phyloP scores from a whole-genome alignment of 2,797 vertebrate genomes.

The Luscinia megarhynchos region DNA sequence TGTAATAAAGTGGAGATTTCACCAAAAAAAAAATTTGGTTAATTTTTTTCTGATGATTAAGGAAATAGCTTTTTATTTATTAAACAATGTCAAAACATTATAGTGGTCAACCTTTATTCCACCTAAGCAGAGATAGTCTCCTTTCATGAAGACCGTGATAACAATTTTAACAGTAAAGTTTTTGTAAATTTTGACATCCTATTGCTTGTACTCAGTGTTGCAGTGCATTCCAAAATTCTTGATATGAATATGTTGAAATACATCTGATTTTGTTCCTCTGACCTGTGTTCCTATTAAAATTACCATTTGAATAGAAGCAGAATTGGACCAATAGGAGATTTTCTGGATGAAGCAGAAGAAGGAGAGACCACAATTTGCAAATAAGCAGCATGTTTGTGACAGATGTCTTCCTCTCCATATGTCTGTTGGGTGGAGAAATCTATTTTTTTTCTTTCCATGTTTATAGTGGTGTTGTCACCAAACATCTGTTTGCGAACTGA shows the following conservation, averaged over 20 bases:
- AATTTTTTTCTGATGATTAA: background rate
- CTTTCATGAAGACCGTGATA: background rate
- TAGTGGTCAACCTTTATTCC: background rate
- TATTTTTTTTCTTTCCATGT: background rate
- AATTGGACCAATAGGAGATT: background rate
- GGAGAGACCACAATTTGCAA: background rate
- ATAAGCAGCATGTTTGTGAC: conserved; percentile 16
- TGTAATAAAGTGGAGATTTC: background rate
- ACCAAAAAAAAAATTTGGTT: background rate
- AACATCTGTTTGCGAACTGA: conserved; percentile 22
- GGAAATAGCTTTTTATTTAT: background rate
- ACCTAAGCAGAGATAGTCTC: background rate
- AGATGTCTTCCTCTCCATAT: background rate
- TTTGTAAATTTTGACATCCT: background rate
- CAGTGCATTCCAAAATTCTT: background rate
- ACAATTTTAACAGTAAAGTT: background rate
- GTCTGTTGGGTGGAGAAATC: conserved; percentile 18
- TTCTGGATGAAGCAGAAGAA: conserved; percentile 7
- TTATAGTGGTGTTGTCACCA: conserved; percentile 20
- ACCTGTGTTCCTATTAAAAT: background rate
- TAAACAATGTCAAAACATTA: background rate
- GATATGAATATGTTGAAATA: background rate
- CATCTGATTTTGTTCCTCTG: background rate
- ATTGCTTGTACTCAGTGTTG: background rate
- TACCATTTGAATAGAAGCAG: background rate